phyloP scores from a whole-genome alignment of 1,140 invertebrate species.

The Colletes latitarsis region DNA sequence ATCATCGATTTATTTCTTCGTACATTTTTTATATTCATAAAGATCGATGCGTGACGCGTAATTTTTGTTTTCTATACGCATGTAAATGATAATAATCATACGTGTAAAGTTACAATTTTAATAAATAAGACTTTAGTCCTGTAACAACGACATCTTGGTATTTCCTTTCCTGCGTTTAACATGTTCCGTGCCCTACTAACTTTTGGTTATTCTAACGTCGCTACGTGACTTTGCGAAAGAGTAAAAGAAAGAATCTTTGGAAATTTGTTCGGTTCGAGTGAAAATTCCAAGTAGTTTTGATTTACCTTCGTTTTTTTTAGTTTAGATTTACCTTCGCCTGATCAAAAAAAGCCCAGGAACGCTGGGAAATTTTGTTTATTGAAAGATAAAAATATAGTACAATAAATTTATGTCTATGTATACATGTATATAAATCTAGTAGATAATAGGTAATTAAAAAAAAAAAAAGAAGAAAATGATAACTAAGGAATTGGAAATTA shows the following conservation, averaged over 20 bases:
- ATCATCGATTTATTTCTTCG: constrained; percentile 51
- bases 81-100: constrained; percentile 50
- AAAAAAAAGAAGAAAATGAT: constrained; percentile 22
- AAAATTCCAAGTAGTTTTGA: no score
- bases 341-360: constrained; percentile 52
- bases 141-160: constrained; percentile 5
- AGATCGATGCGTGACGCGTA: constrained; percentile 34
- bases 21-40: constrained; percentile 62
- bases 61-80: constrained; percentile 51
- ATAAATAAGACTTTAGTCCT: constrained; percentile 56
- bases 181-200: no score
- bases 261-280: no score
- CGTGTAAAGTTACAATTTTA: constrained; percentile 65
- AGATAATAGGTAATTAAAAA: constrained; percentile 48
- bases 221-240: no score
- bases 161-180: no score
- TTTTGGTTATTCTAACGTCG: no score
- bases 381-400: constrained; percentile 79
- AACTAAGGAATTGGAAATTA: constrained; percentile 53
- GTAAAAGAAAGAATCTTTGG: no score
- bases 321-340: no score
- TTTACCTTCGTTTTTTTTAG: no score
- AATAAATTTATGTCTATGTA: constrained; percentile 70
- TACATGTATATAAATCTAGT: constrained; percentile 65
- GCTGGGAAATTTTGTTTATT: constrained; percentile 77